Conservation (phyloP, 2,888 invertebrate species). For the Conistra vaccinii region DNA sequence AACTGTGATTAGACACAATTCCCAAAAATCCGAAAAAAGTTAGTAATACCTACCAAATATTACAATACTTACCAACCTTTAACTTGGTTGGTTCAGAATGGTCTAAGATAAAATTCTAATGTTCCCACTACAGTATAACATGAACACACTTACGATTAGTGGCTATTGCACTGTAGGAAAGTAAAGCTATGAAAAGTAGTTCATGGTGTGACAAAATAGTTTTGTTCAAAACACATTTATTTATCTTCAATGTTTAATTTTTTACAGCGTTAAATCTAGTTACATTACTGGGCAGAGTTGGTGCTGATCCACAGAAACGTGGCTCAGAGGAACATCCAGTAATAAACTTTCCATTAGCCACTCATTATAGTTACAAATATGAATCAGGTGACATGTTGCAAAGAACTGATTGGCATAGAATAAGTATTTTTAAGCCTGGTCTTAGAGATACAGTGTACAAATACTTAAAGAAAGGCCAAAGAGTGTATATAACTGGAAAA, state of each 20-base stretch:
- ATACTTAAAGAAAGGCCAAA: slow-evolving; percentile 96
- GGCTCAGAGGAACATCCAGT: slow-evolving; percentile 96
- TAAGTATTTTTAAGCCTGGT: slow-evolving; percentile 96
- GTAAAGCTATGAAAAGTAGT: neutral
- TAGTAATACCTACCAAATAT: slow-evolving; percentile 56
- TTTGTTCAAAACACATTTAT: neutral
- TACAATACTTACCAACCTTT: neutral
- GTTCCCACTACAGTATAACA: neutral
- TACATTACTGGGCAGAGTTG: slow-evolving; percentile 96
- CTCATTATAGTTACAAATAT: slow-evolving; percentile 96
- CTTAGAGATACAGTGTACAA: slow-evolving; percentile 95
- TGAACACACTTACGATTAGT: neutral
- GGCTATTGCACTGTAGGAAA: neutral
- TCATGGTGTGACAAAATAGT: neutral
- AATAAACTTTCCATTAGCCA: slow-evolving; percentile 96
- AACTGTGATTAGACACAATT: slow-evolving; percentile 68
- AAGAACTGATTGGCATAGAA: slow-evolving; percentile 97
- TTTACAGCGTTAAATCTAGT: slow-evolving; percentile 94
- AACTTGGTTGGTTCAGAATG: neutral
- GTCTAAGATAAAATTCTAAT: neutral
- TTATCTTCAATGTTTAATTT: slow-evolving; percentile 13
- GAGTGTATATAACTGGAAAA: slow-evolving; percentile 95
- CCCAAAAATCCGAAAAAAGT: slow-evolving; percentile 86
- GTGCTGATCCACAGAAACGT: slow-evolving; percentile 96
- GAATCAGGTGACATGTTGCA: slow-evolving; percentile 95